Evolutionary conservation across 2,888 invertebrate genomes (phyloP), one percentile per base, ranked within the genome.

Genomic region (Tanypteryx hageni): DNA sequence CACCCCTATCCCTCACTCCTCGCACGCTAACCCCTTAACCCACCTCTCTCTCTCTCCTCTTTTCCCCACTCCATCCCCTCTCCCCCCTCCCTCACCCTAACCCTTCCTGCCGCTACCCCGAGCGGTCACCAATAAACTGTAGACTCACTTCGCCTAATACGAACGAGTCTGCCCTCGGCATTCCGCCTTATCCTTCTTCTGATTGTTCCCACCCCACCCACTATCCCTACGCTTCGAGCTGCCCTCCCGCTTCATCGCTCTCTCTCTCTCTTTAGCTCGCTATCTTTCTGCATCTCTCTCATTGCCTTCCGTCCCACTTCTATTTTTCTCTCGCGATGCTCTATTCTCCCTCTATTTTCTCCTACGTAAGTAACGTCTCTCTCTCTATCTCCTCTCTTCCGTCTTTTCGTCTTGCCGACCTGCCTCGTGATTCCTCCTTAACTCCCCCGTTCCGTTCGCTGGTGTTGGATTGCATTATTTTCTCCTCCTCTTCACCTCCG

Each of bases 181-280:
- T 76, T 76, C 44, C 44, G 44, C 44, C 44, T 44, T 44, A 44
- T 44, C 44, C 76, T 76, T 76, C 76, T 27, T 76, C 27, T 76
- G 76, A 76, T 76, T 76, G 76, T 76, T 76, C 76, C 76, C 76
- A 76, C 76, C 76, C 76, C 76, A 76, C 76, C 76, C 76, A 76
- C 76, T 76, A 44, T 44, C 44, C 44, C 44, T 44, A 1, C 44
- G 44, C 3, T 44, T 44, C 44, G 44, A 44, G 76, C 76, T 11
- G 18, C 76, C 76, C 76, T 76, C 10, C 68, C 0, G n/a, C 76
- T 27, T 4, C 9, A 22, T 4, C 1, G 0, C 22, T 13, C 76
- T 18, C 27, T 68, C 18, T 22, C 44, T 44, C 44, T 76, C 27
- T 76, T 22, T 22, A 11, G 4, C 76, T 4, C 27, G 11, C 76